Base-by-base conservation (phyloP, 2,797 vertebrate species). In the Cygnus olor region DNA sequence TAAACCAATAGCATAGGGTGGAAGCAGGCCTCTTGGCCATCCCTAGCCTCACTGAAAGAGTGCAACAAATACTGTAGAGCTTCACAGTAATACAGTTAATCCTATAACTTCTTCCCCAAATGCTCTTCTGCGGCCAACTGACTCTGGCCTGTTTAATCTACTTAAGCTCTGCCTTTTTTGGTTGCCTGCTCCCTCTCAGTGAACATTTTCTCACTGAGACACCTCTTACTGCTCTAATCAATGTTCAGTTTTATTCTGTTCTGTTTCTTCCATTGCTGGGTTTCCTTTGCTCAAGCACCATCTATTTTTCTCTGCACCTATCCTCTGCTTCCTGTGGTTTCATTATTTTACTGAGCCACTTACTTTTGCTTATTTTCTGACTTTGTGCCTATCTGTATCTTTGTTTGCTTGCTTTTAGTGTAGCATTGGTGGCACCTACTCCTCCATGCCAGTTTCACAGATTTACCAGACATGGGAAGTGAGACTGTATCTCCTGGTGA, bases 321-420 rank as follows among this genome's bases (percentile, higher is more conserved):
- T 38, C 21, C 28, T 77, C 27, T 83, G 49, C 63, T 83, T 83
- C 65, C 83, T 66, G 10, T 7, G n/a, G 65, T 83, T 90, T 84
- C 10, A 6, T 81, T 90, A 36, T 51, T 77, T 84, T 54, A 38
- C 72, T 78, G 32, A 74, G 78, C 19, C 42, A 42, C 51, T 74
- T 80, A 51, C 16, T 83, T 78, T 85, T 82, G 53, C 68, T 91
- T 40, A 53, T 72, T 77, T 63, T 73, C 57, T 95, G n/a, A 38
- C 27, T 58, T 44, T 58, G 24, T 85, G 61, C 47, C 14, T 64
- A 11, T 66, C 28, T 85, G 8, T 47, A 19, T 1, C 2, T 69
- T 49, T 89, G 42, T 63, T 87, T 63, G 21, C 77, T 69, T 92
- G 68, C 57, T 88, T 79, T 78, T 27, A 66, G 65, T 60, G 32